These are phyloP conservation scores for Parus major DNA, from an alignment of 2,113 vertebrate genomes.

Conservation along the genomic window DNA sequence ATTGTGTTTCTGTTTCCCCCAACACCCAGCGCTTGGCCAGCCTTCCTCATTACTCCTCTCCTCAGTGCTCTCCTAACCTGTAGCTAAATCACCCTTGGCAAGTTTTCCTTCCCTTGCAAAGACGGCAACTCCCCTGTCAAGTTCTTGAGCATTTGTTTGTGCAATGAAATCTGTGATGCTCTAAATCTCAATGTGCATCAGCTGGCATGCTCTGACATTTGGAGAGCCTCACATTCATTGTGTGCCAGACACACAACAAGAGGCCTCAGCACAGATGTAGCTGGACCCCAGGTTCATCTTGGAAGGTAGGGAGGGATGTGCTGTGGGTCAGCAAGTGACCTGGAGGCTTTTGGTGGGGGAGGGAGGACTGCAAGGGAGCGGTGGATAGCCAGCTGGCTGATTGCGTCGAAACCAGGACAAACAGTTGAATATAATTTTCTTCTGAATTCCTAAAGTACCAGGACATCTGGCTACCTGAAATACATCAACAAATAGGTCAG, in stretches of 20 bases:
- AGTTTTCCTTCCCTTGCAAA: conserved; percentile 21
- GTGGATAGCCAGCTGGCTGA: conserved; percentile 49
- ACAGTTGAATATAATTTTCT: conserved; percentile 55
- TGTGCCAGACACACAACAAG: conserved; percentile 57
- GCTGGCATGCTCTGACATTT: conserved; percentile 66
- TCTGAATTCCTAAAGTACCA: conserved; percentile 45
- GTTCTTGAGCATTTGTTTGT: conserved; percentile 56
- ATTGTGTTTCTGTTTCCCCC: background rate
- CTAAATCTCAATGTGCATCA: conserved; percentile 69
- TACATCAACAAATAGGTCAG: conserved; percentile 60
- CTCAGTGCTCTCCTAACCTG: conserved; percentile 30
- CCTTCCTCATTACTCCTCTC: background rate
- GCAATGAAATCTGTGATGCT: conserved; percentile 66
- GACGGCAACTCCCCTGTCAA: conserved; percentile 44
- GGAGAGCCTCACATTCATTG: conserved; percentile 21
- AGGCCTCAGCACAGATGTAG: conserved; percentile 68
- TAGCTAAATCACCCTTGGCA: conserved; percentile 48
- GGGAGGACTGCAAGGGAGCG: conserved; percentile 26
- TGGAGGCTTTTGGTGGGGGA: conserved; percentile 32
- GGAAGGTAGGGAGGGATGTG: conserved; percentile 44
- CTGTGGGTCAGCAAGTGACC: conserved; percentile 50
- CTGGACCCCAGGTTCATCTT: conserved; percentile 57
- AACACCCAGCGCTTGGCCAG: background rate
- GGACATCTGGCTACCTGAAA: conserved; percentile 68
- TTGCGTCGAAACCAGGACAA: background rate